These are phyloP conservation scores for Coranthus polyacanthus DNA, from an alignment of 2,797 vertebrate genomes.

Conservation along the genomic window DNA sequence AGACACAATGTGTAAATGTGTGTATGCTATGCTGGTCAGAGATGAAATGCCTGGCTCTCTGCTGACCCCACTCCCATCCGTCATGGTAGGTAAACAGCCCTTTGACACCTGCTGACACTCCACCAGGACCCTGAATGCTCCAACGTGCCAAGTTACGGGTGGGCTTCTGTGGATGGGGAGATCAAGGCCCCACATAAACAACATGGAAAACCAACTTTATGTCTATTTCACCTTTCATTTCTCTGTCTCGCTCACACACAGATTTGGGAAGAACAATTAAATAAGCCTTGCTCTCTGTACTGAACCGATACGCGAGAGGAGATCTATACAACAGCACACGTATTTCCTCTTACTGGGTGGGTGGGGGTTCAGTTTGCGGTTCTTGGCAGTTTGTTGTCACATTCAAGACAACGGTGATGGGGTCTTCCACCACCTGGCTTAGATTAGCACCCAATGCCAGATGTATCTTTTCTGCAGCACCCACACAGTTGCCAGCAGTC, in stretches of 20 bases:
- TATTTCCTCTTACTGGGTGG: conserved; percentile 46
- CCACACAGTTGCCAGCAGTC: no score
- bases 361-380: conserved; percentile 64
- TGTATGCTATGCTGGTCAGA: conserved; percentile 31
- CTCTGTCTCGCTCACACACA: neutral
- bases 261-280: neutral
- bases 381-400: conserved; percentile 76
- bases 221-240: neutral
- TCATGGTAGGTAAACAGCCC: conserved; percentile 81
- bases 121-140: conserved; percentile 57
- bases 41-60: conserved; percentile 72
- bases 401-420: conserved; percentile 60
- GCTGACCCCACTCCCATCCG: conserved; percentile 84
- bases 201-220: neutral
- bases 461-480: conserved; percentile 53
- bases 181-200: conserved; percentile 36
- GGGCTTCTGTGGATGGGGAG: conserved; percentile 58
- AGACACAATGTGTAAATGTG: conserved; percentile 12
- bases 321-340: conserved; percentile 26
- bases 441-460: conserved; percentile 66
- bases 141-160: conserved; percentile 54
- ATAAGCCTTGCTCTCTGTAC: neutral
- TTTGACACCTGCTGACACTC: conserved; percentile 82
- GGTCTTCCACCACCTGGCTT: conserved; percentile 71
- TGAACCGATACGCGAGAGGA: conserved; percentile 11